Evolutionary conservation across 2,113 vertebrate species (phyloP), one percentile per base, ranked within the genome.

Genomic region (Pardalotus punctatus): DNA sequence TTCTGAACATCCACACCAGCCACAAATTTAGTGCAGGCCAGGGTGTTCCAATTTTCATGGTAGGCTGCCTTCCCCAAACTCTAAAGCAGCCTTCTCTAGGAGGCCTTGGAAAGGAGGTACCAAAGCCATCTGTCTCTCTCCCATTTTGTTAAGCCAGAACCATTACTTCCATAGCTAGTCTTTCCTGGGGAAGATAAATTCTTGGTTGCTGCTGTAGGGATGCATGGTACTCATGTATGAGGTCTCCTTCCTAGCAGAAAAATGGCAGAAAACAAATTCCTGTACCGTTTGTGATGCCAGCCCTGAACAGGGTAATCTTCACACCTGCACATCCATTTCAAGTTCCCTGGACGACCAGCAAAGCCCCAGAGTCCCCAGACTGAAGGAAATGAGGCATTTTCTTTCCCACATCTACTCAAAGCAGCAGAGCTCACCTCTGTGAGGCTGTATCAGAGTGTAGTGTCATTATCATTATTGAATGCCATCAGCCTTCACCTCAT

Each of bases 141-240:
- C n/a, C 33, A 31, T 81, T 71, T 85, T 57, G 22, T 21, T 54
- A 57, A 80, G 14, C 48, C 85, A 29, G 58, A 77, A 45, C 38
- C 29, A 24, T 43, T 58, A 54, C 6, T 58, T 72, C 76, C 50
- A 70, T 27, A 3, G 2, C 29, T 19, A 42, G 9, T 6, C 33
- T 18, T 47, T 78, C 33, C 40, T 29, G 35, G 1, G 2, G 36
- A 57, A 74, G 60, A 50, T 5, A 50, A 91, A 54, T 47, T 57
- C 50, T 24, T 65, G 25, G n/a, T 57, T 65, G 67, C 42, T 86
- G 9, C 12, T 45, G 24, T 6, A 86, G 3, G 36, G 36, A 45
- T 45, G 40, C 54, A 10, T 2, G 4, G 40, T 40, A 47, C 17
- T 35, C 28, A 6, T 5, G 53, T 1, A 64, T 0, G 1, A 77